These are phyloP conservation scores for Rattus rattus DNA, from an alignment of 2,113 vertebrate genomes.

Conservation along the genomic window DNA sequence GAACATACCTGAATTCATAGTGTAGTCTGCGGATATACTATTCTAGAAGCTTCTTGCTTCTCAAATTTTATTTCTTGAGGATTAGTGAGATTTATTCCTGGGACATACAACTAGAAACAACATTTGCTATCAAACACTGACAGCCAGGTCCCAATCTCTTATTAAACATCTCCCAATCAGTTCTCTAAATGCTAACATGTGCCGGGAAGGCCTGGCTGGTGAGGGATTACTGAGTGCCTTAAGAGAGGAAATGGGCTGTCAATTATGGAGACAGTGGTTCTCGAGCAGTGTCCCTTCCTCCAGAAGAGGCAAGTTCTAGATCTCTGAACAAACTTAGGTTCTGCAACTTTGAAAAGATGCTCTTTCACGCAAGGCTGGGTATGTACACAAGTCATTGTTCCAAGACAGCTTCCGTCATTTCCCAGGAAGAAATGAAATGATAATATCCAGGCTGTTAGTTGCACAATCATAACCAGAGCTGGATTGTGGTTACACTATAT, in stretches of 20 bases:
- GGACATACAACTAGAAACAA: background rate
- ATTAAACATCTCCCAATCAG: background rate
- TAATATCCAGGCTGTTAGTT: background rate
- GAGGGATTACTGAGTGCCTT: background rate
- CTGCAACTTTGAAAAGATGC: background rate
- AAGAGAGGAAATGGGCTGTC: background rate
- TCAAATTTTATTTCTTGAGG: conserved; percentile 9
- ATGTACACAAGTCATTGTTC: background rate
- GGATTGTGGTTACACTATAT: background rate
- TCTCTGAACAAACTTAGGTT: background rate
- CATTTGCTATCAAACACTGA: background rate
- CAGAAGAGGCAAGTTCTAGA: background rate
- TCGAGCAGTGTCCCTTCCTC: background rate
- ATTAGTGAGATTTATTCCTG: conserved; percentile 1
- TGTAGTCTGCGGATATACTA: background rate
- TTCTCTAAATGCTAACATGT: background rate
- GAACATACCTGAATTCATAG: conserved; percentile 26
- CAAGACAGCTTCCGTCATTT: background rate
- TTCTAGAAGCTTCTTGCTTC: background rate
- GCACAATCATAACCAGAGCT: background rate
- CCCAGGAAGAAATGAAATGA: background rate
- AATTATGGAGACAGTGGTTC: background rate
- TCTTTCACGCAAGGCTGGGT: background rate
- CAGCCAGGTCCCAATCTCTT: background rate
- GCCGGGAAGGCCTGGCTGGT: background rate